Conservation (phyloP, 1,140 invertebrate genomes). For the Dinothrombium tinctorium region DNA sequence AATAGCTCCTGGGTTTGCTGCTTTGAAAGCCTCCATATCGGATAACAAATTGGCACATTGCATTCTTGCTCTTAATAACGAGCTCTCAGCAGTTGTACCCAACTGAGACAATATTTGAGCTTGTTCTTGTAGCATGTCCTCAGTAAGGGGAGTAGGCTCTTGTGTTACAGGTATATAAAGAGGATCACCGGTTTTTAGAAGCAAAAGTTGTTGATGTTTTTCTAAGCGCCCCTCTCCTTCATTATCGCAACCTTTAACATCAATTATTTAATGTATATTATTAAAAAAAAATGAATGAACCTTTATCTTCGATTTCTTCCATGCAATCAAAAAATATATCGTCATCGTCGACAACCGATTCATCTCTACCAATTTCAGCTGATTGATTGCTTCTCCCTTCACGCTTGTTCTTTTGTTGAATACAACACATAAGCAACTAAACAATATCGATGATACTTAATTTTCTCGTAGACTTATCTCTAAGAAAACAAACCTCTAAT, state of each 20-base stretch:
- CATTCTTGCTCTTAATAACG: slow-evolving; percentile 60
- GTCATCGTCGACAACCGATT: slow-evolving; percentile 20
- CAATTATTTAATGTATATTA: not conserved
- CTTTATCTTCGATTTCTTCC: slow-evolving; percentile 27
- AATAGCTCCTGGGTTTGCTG: slow-evolving; percentile 74
- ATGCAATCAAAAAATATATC: slow-evolving; percentile 70
- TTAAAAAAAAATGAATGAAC: not conserved
- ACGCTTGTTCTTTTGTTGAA: slow-evolving; percentile 39
- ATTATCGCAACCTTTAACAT: not conserved
- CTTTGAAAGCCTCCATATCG: slow-evolving; percentile 97
- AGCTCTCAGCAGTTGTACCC: slow-evolving; percentile 54
- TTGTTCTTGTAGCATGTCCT: slow-evolving; percentile 84
- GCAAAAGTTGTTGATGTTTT: slow-evolving; percentile 36
- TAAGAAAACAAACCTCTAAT: slow-evolving; percentile 29
- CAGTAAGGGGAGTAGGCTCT: slow-evolving; percentile 84
- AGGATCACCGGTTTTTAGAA: slow-evolving; percentile 24
- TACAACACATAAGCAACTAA: slow-evolving; percentile 87
- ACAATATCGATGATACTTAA: not conserved
- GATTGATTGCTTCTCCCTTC: slow-evolving; percentile 12
- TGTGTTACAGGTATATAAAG: slow-evolving; percentile 69
- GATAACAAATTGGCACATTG: slow-evolving; percentile 84
- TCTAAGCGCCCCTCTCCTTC: slow-evolving; percentile 43
- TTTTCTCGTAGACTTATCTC: not conserved
- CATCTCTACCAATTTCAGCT: not conserved
- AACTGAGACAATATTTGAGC: slow-evolving; percentile 65